Evolutionary conservation across 2,888 invertebrate genomes (phyloP), one percentile per base, ranked within the genome.

Genomic region (Apamea epomidion): DNA sequence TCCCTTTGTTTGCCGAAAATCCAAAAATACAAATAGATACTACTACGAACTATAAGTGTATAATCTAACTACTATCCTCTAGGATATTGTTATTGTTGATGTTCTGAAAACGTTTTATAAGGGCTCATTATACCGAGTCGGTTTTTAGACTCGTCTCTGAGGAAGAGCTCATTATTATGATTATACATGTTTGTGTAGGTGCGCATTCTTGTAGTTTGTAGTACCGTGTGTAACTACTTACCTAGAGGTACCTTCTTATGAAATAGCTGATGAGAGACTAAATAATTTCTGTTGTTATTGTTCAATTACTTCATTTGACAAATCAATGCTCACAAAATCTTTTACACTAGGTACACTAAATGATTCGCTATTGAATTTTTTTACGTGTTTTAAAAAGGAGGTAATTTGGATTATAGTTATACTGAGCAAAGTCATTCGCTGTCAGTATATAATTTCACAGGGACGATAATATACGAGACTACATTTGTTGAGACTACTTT

Each of bases 1-100:
- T 25, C 78, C 45, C 64, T 82, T 79, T 83, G 64, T 73, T 83
- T 45, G 37, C 16, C 5, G 42, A 54, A 74, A 51, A 64, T 64
- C 29, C 18, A 68, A 51, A 42, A 72, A 48, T 37, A 72, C 37
- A 73, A 42, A 54, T 75, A 69, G 6, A 8, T 21, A 62, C 16
- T 45, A 48, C 21, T 48, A 54, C 25, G 10, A 72, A 70, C 21
- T 29, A 51, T 51, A 7, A 37, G 18, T 58, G 6, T 58, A 51
- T 14, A 29, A 37, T 58, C n/a, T 21, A 18, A n/a, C 18, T 37
- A 58, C 37, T 37, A n/a, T 72, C 6, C 60, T 48, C 10, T 37
- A n/a, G 21, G 14, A 37, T 62, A 48, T 21, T 2, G 29, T 65
- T 72, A 65, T 25, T 54, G 10, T 54, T n/a, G 79, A 37, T 25